phyloP scores from a whole-genome alignment of 30 jellyfish, hydroid and myxozoan genomes.

The Aurelia aurita region DNA sequence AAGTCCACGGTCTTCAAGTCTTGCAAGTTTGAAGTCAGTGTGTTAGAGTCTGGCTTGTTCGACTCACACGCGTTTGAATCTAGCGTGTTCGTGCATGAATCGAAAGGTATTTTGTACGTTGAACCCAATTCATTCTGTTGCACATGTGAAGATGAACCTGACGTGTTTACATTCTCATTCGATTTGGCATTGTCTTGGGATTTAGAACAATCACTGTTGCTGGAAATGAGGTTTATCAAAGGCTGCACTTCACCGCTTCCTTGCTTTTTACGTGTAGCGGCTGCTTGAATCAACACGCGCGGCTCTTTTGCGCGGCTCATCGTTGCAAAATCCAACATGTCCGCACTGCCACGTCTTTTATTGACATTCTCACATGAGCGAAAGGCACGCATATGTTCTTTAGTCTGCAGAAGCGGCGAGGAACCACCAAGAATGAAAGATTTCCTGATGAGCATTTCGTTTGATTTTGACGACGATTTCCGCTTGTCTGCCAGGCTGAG shows the following conservation, averaged over 20 bases:
- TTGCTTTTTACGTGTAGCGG: slow-evolving; percentile 40
- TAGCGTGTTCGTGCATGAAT: slow-evolving; percentile 39
- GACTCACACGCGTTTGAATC: slow-evolving; percentile 41
- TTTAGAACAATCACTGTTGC: slow-evolving; percentile 35
- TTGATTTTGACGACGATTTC: slow-evolving; percentile 69
- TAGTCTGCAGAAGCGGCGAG: slow-evolving; percentile 67
- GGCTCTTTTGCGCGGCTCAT: slow-evolving; percentile 35
- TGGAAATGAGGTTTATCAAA: slow-evolving; percentile 30
- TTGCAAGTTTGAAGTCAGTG: not conserved
- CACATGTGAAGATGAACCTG: not conserved
- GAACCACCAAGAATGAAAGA: slow-evolving; percentile 75
- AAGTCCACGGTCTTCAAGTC: not conserved
- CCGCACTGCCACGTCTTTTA: slow-evolving; percentile 28
- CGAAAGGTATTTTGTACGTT: slow-evolving; percentile 43
- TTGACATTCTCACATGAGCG: slow-evolving; percentile 73
- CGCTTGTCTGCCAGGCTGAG: slow-evolving; percentile 61
- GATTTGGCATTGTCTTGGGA: slow-evolving; percentile 14
- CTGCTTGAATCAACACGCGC: slow-evolving; percentile 27
- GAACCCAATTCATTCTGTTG: slow-evolving; percentile 28
- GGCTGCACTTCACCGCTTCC: slow-evolving; percentile 40
- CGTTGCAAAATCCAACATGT: slow-evolving; percentile 48
- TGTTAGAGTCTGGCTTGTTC: slow-evolving; percentile 3
- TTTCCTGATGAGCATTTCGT: slow-evolving; percentile 76
- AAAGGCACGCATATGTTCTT: slow-evolving; percentile 71
- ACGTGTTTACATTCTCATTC: not conserved